A percentile compares a stretch with the other conserved stretches of the same genome.
Conservation (phyloP, 1,140 invertebrate genomes). For the Lepidurus couesii region DNA sequence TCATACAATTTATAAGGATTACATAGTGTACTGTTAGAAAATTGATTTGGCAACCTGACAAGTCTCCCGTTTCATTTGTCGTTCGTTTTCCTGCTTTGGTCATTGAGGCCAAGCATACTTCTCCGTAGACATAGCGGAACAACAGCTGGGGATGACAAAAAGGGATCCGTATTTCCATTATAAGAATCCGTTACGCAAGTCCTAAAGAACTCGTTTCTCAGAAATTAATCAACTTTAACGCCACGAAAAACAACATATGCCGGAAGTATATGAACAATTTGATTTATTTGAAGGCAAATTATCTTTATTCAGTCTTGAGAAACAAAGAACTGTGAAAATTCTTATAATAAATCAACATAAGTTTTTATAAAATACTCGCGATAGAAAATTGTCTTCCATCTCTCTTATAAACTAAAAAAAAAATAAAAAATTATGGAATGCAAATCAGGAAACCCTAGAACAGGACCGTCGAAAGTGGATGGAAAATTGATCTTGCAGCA, state of each 20-base stretch:
- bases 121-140: neutral
- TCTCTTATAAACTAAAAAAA: neutral
- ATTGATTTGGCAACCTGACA: neutral
- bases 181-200: neutral
- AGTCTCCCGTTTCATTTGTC: neutral
- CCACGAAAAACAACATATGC: neutral
- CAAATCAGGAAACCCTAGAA: constrained; percentile 1
- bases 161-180: neutral
- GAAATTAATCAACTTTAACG: neutral
- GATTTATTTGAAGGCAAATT: too few species aligned
- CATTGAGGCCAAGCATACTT: neutral
- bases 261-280: neutral
- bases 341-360: too few species aligned
- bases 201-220: neutral
- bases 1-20: too few species aligned
- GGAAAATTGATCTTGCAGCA: neutral
- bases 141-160: neutral
- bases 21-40: neutral
- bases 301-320: too few species aligned
- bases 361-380: neutral
- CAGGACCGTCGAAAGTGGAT: neutral
- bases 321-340: too few species aligned
- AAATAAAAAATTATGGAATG: neutral
- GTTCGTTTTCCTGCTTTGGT: neutral
- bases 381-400: neutral